A percentile compares a stretch with the other conserved stretches of the same genome.
Conservation (phyloP, 1,140 invertebrate genomes). For the Agrypnia vestita region DNA sequence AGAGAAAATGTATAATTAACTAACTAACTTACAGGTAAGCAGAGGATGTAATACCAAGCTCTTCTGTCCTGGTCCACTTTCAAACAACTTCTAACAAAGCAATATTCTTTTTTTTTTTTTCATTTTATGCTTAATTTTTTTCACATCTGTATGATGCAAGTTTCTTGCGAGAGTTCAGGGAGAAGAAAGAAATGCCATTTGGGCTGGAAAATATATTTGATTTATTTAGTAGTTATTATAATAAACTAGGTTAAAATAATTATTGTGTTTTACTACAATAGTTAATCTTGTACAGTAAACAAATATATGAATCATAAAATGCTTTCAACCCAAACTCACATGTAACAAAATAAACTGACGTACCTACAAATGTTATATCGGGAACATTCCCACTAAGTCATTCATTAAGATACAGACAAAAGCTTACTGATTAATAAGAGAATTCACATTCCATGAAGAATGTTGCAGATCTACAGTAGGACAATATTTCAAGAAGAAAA, state of each 20-base stretch:
- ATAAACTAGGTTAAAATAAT: constrained; percentile 25
- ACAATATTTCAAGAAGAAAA: no score
- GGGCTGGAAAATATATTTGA: constrained; percentile 55
- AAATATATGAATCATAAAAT: constrained; percentile 14
- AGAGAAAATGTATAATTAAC: no score
- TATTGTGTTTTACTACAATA: constrained; percentile 21
- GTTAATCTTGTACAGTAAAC: background rate
- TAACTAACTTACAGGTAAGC: no score
- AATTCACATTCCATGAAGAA: no score
- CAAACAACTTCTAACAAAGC: no score
- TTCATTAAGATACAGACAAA: constrained; percentile 21
- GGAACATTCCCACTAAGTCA: constrained; percentile 5
- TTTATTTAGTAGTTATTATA: constrained; percentile 39
- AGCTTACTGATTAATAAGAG: constrained; percentile 9
- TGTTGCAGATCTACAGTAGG: no score
- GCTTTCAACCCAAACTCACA: constrained; percentile 1
- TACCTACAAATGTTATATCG: constrained; percentile 1
- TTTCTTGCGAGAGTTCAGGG: no score
- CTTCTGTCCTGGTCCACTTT: no score
- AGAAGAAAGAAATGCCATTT: constrained; percentile 16
- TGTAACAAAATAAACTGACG: constrained; percentile 19
- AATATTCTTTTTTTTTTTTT: no score
- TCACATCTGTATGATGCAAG: no score
- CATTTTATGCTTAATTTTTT: no score
- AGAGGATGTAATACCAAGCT: no score